phyloP scores from a whole-genome alignment of 2,888 invertebrate species.

The Apoda limacodes region DNA sequence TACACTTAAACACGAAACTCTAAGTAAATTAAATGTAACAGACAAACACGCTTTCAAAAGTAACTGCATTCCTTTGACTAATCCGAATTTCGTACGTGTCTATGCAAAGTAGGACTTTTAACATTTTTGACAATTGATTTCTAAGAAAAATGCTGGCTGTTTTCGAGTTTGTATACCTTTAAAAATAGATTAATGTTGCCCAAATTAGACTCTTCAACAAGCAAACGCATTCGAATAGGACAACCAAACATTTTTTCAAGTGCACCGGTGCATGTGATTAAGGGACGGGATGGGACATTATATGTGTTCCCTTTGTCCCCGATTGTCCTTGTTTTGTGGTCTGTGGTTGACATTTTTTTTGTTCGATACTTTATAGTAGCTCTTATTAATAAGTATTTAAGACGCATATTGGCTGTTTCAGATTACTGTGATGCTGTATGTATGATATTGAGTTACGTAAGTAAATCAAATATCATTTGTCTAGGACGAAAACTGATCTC shows the following conservation, averaged over 20 bases:
- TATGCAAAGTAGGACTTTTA: no score
- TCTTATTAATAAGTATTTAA: conserved; percentile 10
- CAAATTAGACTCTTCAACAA: conserved; percentile 46
- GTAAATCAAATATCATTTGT: conserved; percentile 63
- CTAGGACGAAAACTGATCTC: conserved; percentile 65
- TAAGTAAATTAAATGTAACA: no score
- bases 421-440: conserved; percentile 23
- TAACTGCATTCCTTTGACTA: no score
- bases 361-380: conserved; percentile 5
- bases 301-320: conserved; percentile 53
- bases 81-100: no score
- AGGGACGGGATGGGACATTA: conserved; percentile 65
- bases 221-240: conserved; percentile 40
- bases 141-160: conserved; percentile 35
- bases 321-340: conserved; percentile 57
- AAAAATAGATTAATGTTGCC: conserved; percentile 39
- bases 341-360: conserved; percentile 40
- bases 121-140: conserved; percentile 50
- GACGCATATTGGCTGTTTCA: conserved; percentile 9
- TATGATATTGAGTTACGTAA: conserved; percentile 65
- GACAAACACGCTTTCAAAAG: no score
- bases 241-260: conserved; percentile 58
- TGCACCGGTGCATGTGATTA: conserved; percentile 67
- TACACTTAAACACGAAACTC: conserved; percentile 44
- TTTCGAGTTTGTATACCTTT: conserved; percentile 22